phyloP scores from a whole-genome alignment of 2,113 vertebrate genomes.

The Kryptolebias marmoratus region DNA sequence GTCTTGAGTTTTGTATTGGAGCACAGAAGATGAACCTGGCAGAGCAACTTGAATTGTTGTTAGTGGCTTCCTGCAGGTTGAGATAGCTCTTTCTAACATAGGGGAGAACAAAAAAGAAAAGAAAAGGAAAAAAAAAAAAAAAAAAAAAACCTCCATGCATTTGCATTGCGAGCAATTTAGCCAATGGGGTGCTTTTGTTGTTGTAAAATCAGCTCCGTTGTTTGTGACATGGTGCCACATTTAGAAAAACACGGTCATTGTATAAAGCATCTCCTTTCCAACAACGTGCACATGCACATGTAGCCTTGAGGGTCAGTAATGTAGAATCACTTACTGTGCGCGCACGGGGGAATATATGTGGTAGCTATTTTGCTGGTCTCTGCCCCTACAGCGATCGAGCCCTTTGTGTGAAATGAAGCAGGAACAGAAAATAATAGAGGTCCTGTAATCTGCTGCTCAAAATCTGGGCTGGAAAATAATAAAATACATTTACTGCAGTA shows the following conservation, averaged over 20 bases:
- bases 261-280: constrained; percentile 27
- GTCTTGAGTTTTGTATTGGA: constrained; percentile 17
- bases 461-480: not conserved
- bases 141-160: constrained; percentile 5
- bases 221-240: constrained; percentile 19
- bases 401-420: constrained; percentile 22
- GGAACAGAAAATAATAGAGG: constrained; percentile 22
- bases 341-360: constrained; percentile 7
- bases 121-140: constrained; percentile 4
- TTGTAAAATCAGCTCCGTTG: constrained; percentile 31
- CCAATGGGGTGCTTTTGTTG: constrained; percentile 29
- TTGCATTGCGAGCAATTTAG: constrained; percentile 28
- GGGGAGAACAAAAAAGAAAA: constrained; percentile 1
- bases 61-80: constrained; percentile 36
- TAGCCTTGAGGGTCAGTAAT: constrained; percentile 40
- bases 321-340: constrained; percentile 23
- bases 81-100: constrained; percentile 24
- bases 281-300: constrained; percentile 27
- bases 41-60: constrained; percentile 25
- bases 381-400: constrained; percentile 16
- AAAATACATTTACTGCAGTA: not conserved
- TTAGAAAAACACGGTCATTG: constrained; percentile 5
- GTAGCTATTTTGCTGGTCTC: constrained; percentile 8
- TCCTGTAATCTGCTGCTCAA: not conserved
- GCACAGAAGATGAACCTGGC: constrained; percentile 39